These are phyloP conservation scores for Neoascia interrupta DNA, from an alignment of 2,888 invertebrate genomes.

Conservation along the genomic window DNA sequence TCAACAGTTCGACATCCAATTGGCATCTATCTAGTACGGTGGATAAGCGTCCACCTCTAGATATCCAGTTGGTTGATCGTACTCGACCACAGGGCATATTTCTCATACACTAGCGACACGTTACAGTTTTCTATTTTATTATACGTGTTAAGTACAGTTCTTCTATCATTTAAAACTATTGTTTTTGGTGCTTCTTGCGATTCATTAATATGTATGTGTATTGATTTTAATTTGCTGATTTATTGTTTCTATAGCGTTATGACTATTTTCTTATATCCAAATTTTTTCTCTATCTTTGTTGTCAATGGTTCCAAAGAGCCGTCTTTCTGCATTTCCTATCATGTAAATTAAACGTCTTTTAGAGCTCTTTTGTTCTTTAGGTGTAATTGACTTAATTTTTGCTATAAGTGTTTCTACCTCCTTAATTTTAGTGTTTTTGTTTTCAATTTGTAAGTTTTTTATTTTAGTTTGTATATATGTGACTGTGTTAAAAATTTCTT, in stretches of 20 bases:
- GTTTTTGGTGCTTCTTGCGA: constrained; percentile 34
- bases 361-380: constrained; percentile 7
- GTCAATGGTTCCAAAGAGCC: no score
- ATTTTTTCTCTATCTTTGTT: constrained; percentile 36
- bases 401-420: constrained; percentile 41
- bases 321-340: no score
- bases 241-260: constrained; percentile 32
- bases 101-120: no score
- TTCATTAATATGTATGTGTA: constrained; percentile 39
- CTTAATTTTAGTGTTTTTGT: constrained; percentile 2
- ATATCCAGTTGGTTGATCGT: no score
- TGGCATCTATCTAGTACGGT: no score
- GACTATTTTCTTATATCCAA: constrained; percentile 41
- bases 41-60: no score
- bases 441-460: constrained; percentile 26
- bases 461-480: no score
- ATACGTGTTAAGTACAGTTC: constrained; percentile 17
- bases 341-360: constrained; percentile 44
- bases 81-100: no score
- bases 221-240: constrained; percentile 55
- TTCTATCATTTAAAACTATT: constrained; percentile 42
- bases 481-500: constrained; percentile 1
- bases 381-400: constrained; percentile 37
- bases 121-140: constrained; percentile 6
- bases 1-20: no score